These are phyloP conservation scores for Toxotes chatareus DNA, from an alignment of 2,113 vertebrate genomes.

Conservation along the genomic window DNA sequence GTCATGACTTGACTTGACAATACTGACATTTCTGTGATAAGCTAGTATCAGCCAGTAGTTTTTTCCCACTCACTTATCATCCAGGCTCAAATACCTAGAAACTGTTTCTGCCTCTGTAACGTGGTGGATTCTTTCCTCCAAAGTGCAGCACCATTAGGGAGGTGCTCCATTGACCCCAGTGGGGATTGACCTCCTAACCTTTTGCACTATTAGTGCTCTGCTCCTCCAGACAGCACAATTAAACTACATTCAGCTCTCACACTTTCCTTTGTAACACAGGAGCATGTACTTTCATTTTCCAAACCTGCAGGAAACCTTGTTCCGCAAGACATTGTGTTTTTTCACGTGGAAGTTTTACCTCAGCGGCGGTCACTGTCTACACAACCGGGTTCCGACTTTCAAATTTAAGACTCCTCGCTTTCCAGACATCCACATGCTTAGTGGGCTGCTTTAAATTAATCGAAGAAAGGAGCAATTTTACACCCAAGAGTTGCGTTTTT, in stretches of 20 bases:
- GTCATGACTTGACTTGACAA: background rate
- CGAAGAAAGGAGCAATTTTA: constrained; percentile 16
- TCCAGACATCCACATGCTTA: background rate
- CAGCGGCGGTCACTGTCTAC: constrained; percentile 18
- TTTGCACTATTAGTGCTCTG: constrained; percentile 1
- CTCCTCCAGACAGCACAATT: background rate
- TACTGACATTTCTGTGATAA: background rate
- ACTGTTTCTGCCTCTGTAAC: background rate
- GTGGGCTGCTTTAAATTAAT: constrained; percentile 42
- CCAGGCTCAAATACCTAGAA: background rate
- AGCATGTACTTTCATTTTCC: no score
- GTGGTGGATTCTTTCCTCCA: background rate
- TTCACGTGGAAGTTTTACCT: background rate
- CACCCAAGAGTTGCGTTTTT: constrained; percentile 23
- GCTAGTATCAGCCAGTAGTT: background rate
- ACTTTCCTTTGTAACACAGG: background rate
- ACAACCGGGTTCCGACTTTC: background rate
- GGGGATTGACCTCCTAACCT: constrained; percentile 18
- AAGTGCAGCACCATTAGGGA: background rate
- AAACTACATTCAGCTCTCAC: background rate
- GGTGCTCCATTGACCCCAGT: background rate
- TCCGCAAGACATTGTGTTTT: background rate
- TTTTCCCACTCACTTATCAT: background rate
- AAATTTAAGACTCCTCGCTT: background rate
- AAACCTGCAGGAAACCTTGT: background rate